Conservation (phyloP, 2,797 vertebrate genomes). For the Phoebastria nigripes region DNA sequence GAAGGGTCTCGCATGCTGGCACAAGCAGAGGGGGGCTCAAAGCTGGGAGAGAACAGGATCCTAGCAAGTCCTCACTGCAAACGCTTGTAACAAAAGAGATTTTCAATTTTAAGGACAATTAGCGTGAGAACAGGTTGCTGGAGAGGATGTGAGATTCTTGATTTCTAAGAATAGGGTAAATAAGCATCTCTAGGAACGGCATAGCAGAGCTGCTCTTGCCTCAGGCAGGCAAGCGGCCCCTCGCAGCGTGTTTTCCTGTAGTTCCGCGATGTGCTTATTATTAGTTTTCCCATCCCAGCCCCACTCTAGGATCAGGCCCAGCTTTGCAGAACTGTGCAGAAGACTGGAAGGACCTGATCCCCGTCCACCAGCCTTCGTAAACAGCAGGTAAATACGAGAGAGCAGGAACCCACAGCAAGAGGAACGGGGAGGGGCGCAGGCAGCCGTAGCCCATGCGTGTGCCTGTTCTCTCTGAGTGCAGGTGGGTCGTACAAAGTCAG, state of each 20-base stretch:
- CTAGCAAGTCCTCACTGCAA: rapidly evolving
- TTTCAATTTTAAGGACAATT: not conserved
- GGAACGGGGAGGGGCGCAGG: not conserved
- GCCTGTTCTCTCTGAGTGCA: not conserved
- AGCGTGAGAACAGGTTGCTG: not conserved
- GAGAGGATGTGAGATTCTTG: not conserved
- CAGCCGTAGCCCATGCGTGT: rapidly evolving
- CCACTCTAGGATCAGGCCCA: not conserved
- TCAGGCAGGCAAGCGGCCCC: not conserved
- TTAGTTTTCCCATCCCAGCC: not conserved
- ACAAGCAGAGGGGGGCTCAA: not conserved
- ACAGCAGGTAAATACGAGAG: rapidly evolving
- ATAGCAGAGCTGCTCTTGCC: not conserved
- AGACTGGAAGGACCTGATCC: rapidly evolving
- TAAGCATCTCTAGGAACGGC: rapidly evolving
- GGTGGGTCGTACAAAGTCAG: not conserved
- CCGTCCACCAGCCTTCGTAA: rapidly evolving
- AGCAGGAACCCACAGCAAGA: not conserved
- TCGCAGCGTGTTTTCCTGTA: rapidly evolving
- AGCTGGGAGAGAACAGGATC: not conserved
- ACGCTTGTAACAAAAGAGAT: not conserved
- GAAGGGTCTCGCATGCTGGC: rapidly evolving
- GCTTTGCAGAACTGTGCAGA: not conserved
- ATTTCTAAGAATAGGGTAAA: not conserved
- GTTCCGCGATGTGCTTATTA: not conserved